Conservation (phyloP, 2,113 vertebrate species). For the Sorex fumeus region DNA sequence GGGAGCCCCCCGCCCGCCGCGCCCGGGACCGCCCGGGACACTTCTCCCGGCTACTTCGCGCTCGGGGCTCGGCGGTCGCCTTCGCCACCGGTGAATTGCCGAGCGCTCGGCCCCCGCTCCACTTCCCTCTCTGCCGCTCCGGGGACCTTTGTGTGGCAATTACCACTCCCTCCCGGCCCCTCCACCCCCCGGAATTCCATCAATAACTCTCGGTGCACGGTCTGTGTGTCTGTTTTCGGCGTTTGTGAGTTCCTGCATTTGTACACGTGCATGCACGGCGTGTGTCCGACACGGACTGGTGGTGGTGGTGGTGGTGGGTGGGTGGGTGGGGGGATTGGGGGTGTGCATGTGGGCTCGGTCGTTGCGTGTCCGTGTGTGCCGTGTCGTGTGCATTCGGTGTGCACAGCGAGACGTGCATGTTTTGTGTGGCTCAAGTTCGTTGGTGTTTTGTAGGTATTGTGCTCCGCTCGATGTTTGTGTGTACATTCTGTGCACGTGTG, state of each 20-base stretch:
- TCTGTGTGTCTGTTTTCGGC: slow-evolving; percentile 67
- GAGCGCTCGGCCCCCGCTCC: slow-evolving; percentile 64
- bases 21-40: slow-evolving; percentile 75
- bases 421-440: slow-evolving; percentile 68
- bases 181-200: slow-evolving; percentile 82
- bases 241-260: slow-evolving; percentile 60
- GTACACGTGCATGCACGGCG: slow-evolving; percentile 78
- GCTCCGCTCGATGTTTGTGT: slow-evolving; percentile 71
- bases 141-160: slow-evolving; percentile 86
- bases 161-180: slow-evolving; percentile 80
- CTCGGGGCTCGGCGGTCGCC: slow-evolving; percentile 16
- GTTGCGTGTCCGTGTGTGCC: slow-evolving; percentile 74
- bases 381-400: slow-evolving; percentile 65
- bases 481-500: slow-evolving; percentile 72
- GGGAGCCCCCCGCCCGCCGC: slow-evolving; percentile 73
- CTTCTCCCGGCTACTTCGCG: slow-evolving; percentile 76
- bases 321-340: slow-evolving; percentile 26
- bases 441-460: slow-evolving; percentile 79
- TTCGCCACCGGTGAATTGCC: neutral
- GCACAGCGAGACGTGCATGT: slow-evolving; percentile 69
- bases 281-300: slow-evolving; percentile 75
- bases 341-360: slow-evolving; percentile 72
- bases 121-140: slow-evolving; percentile 72
- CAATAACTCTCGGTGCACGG: slow-evolving; percentile 78
- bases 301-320: slow-evolving; percentile 71